Evolutionary conservation across 2,113 vertebrate species (phyloP), one percentile per base, ranked within the genome.

Genomic region (Mesocricetus auratus): DNA sequence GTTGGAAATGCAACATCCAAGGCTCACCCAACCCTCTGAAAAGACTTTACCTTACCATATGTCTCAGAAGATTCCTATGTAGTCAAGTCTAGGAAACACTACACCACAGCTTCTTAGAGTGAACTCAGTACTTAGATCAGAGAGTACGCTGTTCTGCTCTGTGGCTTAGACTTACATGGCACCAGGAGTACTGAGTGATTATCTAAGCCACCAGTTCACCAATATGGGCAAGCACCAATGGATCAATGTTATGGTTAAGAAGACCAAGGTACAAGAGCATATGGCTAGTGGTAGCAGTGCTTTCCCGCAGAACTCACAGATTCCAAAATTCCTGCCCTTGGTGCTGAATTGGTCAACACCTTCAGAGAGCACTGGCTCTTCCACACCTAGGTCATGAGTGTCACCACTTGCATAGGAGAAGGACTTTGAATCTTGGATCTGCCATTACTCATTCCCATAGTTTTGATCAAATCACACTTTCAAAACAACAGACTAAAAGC

Each of bases 41-140:
- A 94, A 89, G 45, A 92, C 91, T 62, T 87, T 87, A 91, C 83
- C 7, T 87, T 87, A 91, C 83, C 7, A 42, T 33, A 33, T 22
- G 58, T 64, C 10, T 33, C 33, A 47, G 64, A 75, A 58, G 29
- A 87, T 53, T 81, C 26, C n/a, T 21, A 45, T 2, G 33, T 13
- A 66, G 29, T 75, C 26, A 31, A 83, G 29, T 87, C 31, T 90
- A 58, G 86, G 89, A 86, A 50, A n/a, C 5, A 31, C 47, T 68
- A 5, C 1, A 33, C 19, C 64, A 36, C 2, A 64, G 58, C 39
- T 86, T 77, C 64, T 68, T n/a, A 69, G 36, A 89, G 45, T 64
- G 13, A 95, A 62, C 29, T 83, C 36, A 45, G 4, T 58, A 42
- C 71, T 94, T 45, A 74, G 31, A 47, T 71, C 89, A 90, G 73